These are phyloP conservation scores for Petrocephalus schoutedeni DNA, from an alignment of 2,797 vertebrate genomes.

Conservation along the genomic window DNA sequence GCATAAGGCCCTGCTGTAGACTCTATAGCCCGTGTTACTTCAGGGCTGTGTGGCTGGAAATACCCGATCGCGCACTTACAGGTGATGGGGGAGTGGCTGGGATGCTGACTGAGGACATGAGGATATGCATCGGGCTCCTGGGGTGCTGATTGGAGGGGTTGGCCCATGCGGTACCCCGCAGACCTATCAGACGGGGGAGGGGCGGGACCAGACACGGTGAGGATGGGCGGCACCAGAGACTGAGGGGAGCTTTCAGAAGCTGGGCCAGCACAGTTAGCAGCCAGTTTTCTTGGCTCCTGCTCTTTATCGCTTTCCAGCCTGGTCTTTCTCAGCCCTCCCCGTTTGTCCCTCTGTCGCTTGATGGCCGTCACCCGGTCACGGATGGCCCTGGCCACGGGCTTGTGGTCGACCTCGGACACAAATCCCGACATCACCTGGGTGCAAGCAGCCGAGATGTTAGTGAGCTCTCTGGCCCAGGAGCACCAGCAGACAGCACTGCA, in stretches of 20 bases:
- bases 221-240: constrained; percentile 27
- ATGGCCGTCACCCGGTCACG: constrained; percentile 81
- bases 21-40: constrained; percentile 24
- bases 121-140: neutral
- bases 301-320: constrained; percentile 54
- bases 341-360: constrained; percentile 84
- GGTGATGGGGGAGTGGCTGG: constrained; percentile 72
- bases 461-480: neutral
- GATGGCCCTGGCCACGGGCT: constrained; percentile 87
- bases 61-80: constrained; percentile 55
- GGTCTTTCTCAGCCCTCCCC: constrained; percentile 56
- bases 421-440: constrained; percentile 84
- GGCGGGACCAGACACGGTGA: constrained; percentile 27
- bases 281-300: constrained; percentile 47
- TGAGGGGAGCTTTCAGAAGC: neutral
- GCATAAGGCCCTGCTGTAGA: neutral
- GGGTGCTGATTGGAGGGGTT: neutral
- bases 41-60: neutral
- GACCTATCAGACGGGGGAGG: constrained; percentile 59
- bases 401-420: constrained; percentile 88
- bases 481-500: neutral
- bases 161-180: constrained; percentile 63
- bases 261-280: neutral
- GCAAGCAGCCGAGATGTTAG: neutral
- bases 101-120: constrained; percentile 46